Percentiles rank a stretch among this genome's conserved stretches.
Conservation (phyloP, 2,888 invertebrate genomes). For the Homarus gammarus region DNA sequence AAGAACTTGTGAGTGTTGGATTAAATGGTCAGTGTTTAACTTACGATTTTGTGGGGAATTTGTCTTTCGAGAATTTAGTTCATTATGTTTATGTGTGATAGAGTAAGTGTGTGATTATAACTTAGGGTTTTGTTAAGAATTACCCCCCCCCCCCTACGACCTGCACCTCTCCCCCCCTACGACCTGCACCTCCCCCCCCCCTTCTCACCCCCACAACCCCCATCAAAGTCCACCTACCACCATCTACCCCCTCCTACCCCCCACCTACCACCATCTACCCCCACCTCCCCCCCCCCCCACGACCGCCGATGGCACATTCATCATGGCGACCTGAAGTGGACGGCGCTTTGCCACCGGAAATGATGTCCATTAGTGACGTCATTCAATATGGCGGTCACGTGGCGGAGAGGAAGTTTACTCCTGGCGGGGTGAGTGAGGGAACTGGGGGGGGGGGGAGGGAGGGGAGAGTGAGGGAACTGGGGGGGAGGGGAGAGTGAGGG, state of each 20-base stretch:
- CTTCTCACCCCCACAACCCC: no score
- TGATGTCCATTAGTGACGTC: slow-evolving; percentile 48
- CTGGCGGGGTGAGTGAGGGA: not conserved
- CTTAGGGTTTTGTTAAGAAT: no score
- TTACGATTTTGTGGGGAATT: no score
- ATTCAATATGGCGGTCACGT: slow-evolving; percentile 49
- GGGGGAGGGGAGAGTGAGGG: not conserved
- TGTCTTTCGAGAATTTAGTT: no score
- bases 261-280: no score
- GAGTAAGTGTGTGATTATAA: no score
- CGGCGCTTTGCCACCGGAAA: slow-evolving; percentile 34
- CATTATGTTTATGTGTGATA: no score
- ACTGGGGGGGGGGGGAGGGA: not conserved
- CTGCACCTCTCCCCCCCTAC: not conserved
- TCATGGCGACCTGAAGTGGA: slow-evolving; percentile 20
- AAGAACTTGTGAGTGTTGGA: no score
- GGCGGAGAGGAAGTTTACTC: slow-evolving; percentile 39
- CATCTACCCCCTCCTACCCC: no score
- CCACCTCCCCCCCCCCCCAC: not conserved
- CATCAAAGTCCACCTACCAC: no score
- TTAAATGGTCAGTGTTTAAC: no score
- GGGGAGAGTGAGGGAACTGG: not conserved
- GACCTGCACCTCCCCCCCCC: not conserved
- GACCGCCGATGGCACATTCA: slow-evolving; percentile 7
- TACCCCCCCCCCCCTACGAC: not conserved